Percentiles rank a stretch among this genome's conserved stretches.
Evolutionary conservation across 1,140 invertebrate species (phyloP).

Genomic region (Drosophila subpulchrella): DNA sequence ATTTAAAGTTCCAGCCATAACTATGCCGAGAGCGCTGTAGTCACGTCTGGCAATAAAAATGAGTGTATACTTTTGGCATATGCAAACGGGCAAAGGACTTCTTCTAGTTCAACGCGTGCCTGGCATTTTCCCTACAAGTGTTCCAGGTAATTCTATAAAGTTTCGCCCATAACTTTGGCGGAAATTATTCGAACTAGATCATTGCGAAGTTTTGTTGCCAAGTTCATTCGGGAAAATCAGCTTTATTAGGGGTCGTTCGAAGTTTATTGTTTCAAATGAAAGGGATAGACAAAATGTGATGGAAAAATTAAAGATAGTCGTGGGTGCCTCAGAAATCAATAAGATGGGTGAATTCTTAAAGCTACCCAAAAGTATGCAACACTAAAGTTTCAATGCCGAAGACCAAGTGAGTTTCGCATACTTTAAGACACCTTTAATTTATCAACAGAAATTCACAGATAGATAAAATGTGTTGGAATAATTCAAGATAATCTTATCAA

Average conservation of each 20-base stretch:
- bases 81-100: conserved; percentile 28
- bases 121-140: conserved; percentile 37
- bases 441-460: too few species aligned
- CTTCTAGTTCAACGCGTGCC: conserved; percentile 27
- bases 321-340: too few species aligned
- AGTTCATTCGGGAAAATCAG: not conserved
- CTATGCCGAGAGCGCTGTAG: conserved; percentile 27
- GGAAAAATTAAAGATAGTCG: not conserved
- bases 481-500: too few species aligned
- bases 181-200: conserved; percentile 44
- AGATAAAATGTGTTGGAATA: too few species aligned
- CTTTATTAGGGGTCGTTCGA: conserved; percentile 16
- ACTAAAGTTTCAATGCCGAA: too few species aligned
- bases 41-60: conserved; percentile 62
- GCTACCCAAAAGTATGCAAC: too few species aligned
- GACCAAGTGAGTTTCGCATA: too few species aligned
- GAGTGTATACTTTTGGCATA: conserved; percentile 48
- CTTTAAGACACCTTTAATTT: too few species aligned
- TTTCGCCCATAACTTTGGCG: conserved; percentile 37
- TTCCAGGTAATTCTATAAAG: conserved; percentile 41
- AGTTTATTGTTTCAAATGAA: conserved; percentile 1
- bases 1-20: conserved; percentile 65
- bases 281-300: not conserved
- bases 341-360: too few species aligned
- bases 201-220: conserved; percentile 19